Evolutionary conservation across 2,888 invertebrate species (phyloP), one percentile per base, ranked within the genome.

Genomic region (Epirrhoe tristata): DNA sequence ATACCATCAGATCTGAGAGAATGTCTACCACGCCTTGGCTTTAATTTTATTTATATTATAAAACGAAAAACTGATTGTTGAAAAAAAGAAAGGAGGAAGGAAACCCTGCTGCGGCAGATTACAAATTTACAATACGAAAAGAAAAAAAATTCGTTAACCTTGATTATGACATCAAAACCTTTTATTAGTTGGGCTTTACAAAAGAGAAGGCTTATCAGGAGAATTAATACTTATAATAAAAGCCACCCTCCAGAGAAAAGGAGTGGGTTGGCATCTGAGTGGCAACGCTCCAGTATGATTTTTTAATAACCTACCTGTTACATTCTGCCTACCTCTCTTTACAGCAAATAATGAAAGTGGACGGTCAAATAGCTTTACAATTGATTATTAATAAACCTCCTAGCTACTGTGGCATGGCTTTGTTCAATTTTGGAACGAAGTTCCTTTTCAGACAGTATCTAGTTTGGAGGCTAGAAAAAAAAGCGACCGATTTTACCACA

Each of bases 81-180:
- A 43, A 5, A 43, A 43, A 43, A 43, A 43, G 39, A 12, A 12
- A 43, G 12, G 3, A 43, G 39, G 12, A 43, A 54, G 43, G 52
- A 48, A 58, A 17, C 54, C 43, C 24, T 63, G 34, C 12, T 32
- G 36, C 63, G 66, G 56, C 69, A 67, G 52, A 55, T 59, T 39
- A 65, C 16, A 36, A 55, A 43, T n/a, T 56, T 32, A 67, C 48
- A 66, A 66, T 71, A 71, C 69, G 56, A 62, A 58, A 61, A 54
- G 67, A 63, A 66, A 82, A n/a, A 87, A 87, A 86, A 82, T 80
- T 84, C 80, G 81, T 85, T 83, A 82, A 80, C 81, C 80, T 82
- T 86, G 83, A 87, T 86, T 87, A 86, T 83, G 85, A 83, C 78
- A 80, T 82, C 81, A 82, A 78, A 81, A 80, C 81, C 75, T 78